These are phyloP conservation scores for Sakesphorus luctuosus DNA, from an alignment of 2,113 vertebrate genomes.

Conservation along the genomic window DNA sequence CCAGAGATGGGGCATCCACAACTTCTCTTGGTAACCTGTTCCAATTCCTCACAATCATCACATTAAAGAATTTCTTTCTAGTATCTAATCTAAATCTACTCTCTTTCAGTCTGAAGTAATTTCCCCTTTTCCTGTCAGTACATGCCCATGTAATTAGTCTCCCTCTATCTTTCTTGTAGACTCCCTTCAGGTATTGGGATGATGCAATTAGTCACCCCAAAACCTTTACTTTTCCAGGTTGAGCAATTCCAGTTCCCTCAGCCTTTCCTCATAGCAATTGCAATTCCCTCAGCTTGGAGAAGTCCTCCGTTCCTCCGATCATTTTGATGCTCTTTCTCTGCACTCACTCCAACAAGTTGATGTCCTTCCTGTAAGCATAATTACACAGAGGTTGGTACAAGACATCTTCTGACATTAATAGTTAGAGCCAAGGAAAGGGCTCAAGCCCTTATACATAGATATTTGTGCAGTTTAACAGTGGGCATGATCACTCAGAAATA, in stretches of 20 bases:
- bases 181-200: not conserved
- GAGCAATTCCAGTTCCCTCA: not conserved
- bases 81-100: not conserved
- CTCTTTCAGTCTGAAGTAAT: not conserved
- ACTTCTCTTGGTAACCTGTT: not conserved
- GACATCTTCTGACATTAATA: not conserved
- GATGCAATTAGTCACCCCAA: not conserved
- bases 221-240: not conserved
- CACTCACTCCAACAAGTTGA: not conserved
- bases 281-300: not conserved
- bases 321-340: not conserved
- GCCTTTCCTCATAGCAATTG: not conserved
- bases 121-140: not conserved
- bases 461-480: not conserved
- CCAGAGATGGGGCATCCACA: not conserved
- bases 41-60: not conserved
- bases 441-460: not conserved
- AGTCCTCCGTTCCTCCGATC: not conserved
- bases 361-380: not conserved
- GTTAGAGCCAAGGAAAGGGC: not conserved
- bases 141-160: not conserved
- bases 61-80: not conserved
- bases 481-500: fast-evolving
- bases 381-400: not conserved
- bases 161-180: not conserved